Percentiles rank a stretch among this genome's conserved stretches.
Evolutionary conservation across 1,140 invertebrate species (phyloP).

Genomic region (Sitodiplosis mosellana): DNA sequence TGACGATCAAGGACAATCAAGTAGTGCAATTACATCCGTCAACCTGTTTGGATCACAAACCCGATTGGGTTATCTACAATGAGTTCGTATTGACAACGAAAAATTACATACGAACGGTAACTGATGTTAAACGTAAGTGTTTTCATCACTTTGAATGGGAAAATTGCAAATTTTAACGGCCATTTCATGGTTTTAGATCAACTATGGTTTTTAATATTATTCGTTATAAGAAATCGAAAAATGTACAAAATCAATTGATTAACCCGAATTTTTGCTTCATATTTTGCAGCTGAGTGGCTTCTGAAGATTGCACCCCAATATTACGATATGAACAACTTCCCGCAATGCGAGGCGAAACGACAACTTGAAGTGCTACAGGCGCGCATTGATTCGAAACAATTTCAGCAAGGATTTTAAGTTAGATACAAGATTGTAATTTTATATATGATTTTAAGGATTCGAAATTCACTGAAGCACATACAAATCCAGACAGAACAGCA

Average conservation of each 20-base stretch:
- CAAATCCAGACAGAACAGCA: too few relatives aligned
- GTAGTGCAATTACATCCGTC: slow-evolving; percentile 97
- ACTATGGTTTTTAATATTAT: too few relatives aligned
- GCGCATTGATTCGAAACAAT: slow-evolving; percentile 69
- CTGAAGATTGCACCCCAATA: slow-evolving; percentile 91
- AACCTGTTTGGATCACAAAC: slow-evolving; percentile 96
- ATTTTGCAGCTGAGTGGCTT: slow-evolving; percentile 73
- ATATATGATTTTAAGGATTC: not conserved
- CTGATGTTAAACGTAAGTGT: slow-evolving; percentile 90
- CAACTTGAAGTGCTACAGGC: slow-evolving; percentile 74
- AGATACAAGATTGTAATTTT: not conserved
- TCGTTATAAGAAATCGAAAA: too few relatives aligned
- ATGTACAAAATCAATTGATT: slow-evolving; percentile 1
- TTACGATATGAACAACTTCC: slow-evolving; percentile 96
- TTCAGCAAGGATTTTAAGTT: slow-evolving; percentile 64
- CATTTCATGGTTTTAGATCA: too few relatives aligned
- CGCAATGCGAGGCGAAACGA: slow-evolving; percentile 88
- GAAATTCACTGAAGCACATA: not conserved
- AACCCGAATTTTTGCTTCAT: slow-evolving; percentile 3
- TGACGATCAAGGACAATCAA: slow-evolving; percentile 99
- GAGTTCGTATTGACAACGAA: slow-evolving; percentile 99
- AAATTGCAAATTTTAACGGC: too few relatives aligned
- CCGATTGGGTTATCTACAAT: slow-evolving; percentile 99
- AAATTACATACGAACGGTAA: slow-evolving; percentile 97
- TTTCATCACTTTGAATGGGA: too few relatives aligned